A percentile compares a stretch with the other conserved stretches of the same genome.
phyloP scores from a whole-genome alignment of 2,888 invertebrate genomes.

The Odontothrips loti region DNA sequence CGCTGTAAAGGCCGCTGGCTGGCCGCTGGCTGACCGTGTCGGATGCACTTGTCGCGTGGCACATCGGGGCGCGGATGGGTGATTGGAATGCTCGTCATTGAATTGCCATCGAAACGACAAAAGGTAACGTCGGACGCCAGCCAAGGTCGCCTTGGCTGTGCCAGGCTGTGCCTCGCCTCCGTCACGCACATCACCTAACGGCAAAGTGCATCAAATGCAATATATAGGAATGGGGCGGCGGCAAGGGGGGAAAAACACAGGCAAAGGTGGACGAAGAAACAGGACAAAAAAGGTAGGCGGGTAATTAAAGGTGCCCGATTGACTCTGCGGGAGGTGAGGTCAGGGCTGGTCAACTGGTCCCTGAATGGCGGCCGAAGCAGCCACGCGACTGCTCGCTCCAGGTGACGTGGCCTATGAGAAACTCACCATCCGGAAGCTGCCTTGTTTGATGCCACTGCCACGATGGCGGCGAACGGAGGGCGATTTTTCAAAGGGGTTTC shows the following conservation, averaged over 20 bases:
- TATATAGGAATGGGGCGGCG: not conserved
- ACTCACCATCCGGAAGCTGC: no score
- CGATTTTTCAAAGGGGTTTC: no score
- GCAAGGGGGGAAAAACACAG: not conserved
- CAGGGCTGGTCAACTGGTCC: not conserved
- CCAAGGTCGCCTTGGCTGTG: not conserved
- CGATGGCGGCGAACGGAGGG: no score
- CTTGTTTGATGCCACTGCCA: no score
- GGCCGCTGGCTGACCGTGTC: not conserved
- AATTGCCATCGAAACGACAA: not conserved
- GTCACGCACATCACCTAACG: not conserved
- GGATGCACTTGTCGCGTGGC: not conserved
- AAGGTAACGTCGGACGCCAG: not conserved
- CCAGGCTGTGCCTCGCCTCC: not conserved
- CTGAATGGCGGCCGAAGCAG: no score
- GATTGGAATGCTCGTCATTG: not conserved
- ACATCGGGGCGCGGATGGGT: not conserved
- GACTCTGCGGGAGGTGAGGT: not conserved
- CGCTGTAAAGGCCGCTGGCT: no score
- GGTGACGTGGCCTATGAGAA: no score
- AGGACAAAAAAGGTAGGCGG: not conserved
- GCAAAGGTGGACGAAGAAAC: not conserved
- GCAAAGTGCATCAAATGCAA: not conserved
- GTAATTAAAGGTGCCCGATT: not conserved
- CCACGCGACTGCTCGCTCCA: no score